These are phyloP conservation scores for Camptogramma bilineatum DNA, from an alignment of 2,888 invertebrate species.

Conservation along the genomic window DNA sequence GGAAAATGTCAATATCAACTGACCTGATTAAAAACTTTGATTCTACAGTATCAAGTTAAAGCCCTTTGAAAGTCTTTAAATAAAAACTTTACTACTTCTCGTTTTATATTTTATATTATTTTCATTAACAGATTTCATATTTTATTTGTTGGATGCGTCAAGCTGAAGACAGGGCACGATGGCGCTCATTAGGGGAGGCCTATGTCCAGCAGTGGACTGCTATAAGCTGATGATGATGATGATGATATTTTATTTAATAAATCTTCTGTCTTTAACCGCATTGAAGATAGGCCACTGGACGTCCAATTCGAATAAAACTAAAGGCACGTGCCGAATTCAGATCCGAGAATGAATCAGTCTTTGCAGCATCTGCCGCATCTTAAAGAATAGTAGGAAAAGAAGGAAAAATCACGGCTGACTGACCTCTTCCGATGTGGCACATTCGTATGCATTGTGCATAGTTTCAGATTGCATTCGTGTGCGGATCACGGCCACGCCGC, in stretches of 20 bases:
- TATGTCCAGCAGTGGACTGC: no score
- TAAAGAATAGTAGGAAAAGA: constrained; percentile 53
- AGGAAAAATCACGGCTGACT: constrained; percentile 71
- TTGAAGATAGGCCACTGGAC: constrained; percentile 2
- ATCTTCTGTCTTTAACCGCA: neutral
- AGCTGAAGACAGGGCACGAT: no score
- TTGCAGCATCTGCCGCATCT: constrained; percentile 57
- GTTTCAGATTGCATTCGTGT: constrained; percentile 61
- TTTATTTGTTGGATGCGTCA: no score
- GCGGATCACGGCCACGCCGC: constrained; percentile 65
- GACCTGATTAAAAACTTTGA: constrained; percentile 20
- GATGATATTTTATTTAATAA: neutral
- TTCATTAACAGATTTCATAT: no score
- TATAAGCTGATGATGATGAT: no score
- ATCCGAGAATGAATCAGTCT: constrained; percentile 61
- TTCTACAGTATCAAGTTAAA: neutral
- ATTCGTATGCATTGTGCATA: constrained; percentile 77
- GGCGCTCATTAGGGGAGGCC: no score
- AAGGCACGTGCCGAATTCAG: constrained; percentile 45
- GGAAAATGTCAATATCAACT: constrained; percentile 18
- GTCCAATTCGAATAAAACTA: constrained; percentile 32
- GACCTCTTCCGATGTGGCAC: constrained; percentile 56
- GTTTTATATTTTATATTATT: no score
- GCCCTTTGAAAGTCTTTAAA: neutral
- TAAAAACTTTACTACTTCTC: neutral